These are phyloP conservation scores for Notospermus geniculatus DNA, from an alignment of 1,140 invertebrate genomes.

Conservation along the genomic window DNA sequence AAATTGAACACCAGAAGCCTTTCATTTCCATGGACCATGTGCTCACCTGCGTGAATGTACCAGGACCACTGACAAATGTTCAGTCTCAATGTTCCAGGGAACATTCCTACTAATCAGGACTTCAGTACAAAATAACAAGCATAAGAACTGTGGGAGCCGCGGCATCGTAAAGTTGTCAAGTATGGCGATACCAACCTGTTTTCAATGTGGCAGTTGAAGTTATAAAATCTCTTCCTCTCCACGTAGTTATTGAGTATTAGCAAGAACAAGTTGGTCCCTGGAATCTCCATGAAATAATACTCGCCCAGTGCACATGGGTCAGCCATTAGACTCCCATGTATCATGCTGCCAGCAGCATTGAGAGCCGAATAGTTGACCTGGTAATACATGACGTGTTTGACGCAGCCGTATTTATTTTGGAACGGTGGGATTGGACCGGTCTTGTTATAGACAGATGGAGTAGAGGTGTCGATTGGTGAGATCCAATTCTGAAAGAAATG, in stretches of 20 bases:
- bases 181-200: no score
- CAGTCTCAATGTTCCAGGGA: no score
- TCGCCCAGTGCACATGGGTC: neutral
- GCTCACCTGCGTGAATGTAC: no score
- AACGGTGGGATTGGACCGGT: neutral
- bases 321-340: neutral
- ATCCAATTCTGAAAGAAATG: no score
- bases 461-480: no score
- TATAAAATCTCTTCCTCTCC: neutral
- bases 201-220: conserved; percentile 4
- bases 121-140: no score
- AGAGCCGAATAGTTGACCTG: neutral
- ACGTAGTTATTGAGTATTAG: neutral
- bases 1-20: no score
- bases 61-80: no score
- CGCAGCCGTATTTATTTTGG: neutral
- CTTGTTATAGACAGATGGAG: neutral
- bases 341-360: neutral
- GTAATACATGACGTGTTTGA: conserved; percentile 2
- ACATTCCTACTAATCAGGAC: no score
- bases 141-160: no score
- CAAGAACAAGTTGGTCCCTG: neutral
- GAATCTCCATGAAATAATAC: conserved; percentile 2
- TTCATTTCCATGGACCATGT: no score
- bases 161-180: no score